Base-by-base conservation (phyloP, 1,140 invertebrate species). In the Micrasema longulum region DNA sequence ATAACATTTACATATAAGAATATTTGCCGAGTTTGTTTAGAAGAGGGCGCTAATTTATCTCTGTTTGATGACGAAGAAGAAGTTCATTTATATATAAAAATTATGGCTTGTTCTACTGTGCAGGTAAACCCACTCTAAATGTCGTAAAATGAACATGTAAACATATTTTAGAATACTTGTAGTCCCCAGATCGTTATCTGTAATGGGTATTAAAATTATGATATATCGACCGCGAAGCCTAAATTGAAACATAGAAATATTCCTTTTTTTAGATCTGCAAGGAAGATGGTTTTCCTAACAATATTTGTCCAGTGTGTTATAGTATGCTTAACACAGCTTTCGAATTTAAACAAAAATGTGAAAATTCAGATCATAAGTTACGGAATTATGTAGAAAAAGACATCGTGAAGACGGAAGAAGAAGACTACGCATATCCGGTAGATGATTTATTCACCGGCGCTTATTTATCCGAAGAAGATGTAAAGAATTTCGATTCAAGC, bases 301-400 rank as follows among this genome's bases (percentile, higher is more conserved):
- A 43, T 22, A 76, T 76, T 22, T 76, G 75, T 38, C 53, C 69
- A 41, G 12, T 65, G 22, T 76, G 75, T 43, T 71, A 76, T 71
- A 36, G 26, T 11, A 76, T 76, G 75, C 57, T 76, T 1, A 69
- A 71, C 43, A 76, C 69, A 6, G 75, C 75, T 16, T 72, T 74
- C 53, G 72, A 76, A 62, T 76, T 76, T 31, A 73, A 74, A 69
- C 73, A 68, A 38, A 74, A 63, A 69, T 76, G 75, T 62, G 75
- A 76, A 68, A 18, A 60, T 26, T 74, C 75, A 0, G 75, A 76
- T 66, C 7, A 41, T 1, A 73, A 71, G 45, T 67, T 76, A 14
- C 45, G 75, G 26, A 74, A 35, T 36, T 60, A 50, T 11, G 6
- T 71, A 20, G n/a, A 53, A 35, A 76, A 75, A 62, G 31, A 62